Conservation (phyloP, 2,113 vertebrate genomes). For the Elachura formosa region DNA sequence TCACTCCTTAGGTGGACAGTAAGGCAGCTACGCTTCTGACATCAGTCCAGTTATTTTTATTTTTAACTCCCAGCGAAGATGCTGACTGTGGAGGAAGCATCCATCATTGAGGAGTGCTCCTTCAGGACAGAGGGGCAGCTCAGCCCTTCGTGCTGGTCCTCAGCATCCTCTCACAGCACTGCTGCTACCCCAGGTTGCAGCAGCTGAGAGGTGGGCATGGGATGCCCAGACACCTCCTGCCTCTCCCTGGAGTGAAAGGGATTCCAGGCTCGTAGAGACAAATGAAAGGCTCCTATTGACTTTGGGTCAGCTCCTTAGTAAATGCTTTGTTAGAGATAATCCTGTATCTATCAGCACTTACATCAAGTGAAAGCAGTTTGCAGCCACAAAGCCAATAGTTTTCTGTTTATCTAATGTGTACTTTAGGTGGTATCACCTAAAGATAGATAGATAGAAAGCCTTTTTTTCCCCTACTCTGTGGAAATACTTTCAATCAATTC, state of each 20-base stretch:
- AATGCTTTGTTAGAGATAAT: slow-evolving; percentile 55
- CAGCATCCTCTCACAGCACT: background rate
- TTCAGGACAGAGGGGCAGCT: background rate
- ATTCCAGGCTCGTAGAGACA: background rate
- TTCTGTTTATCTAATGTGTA: slow-evolving; percentile 65
- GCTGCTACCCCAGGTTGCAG: rapidly evolving
- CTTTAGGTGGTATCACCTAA: slow-evolving; percentile 56
- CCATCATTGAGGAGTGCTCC: background rate
- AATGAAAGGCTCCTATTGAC: slow-evolving; percentile 9
- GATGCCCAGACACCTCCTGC: background rate
- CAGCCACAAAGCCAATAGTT: slow-evolving; percentile 56
- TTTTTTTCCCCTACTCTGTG: background rate
- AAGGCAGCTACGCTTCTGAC: background rate
- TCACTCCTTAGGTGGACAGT: background rate
- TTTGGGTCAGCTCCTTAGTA: slow-evolving; percentile 40
- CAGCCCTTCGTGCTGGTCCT: rapidly evolving
- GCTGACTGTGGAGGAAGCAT: background rate
- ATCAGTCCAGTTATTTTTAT: background rate
- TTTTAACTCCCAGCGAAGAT: background rate
- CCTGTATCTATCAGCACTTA: slow-evolving; percentile 49
- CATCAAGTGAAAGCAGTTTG: slow-evolving; percentile 43
- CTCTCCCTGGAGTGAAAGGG: background rate
- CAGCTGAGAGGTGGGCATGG: background rate
- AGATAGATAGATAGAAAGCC: too few relatives aligned
- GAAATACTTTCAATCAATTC: slow-evolving; percentile 69